phyloP scores from a whole-genome alignment of 2,797 vertebrate genomes.

The Falco novaeseelandiae region DNA sequence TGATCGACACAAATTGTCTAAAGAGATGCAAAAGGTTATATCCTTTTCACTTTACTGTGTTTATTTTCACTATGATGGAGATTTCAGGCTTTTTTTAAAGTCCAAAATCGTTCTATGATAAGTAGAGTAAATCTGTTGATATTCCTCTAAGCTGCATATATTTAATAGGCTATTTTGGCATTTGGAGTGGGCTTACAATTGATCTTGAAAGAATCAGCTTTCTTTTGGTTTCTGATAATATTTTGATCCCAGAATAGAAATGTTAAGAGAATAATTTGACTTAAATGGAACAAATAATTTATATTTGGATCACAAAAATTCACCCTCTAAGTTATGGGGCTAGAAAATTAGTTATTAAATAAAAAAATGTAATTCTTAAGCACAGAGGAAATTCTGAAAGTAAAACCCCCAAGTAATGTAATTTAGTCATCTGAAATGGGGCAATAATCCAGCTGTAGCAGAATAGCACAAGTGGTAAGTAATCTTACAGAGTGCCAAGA shows the following conservation, averaged over 20 bases:
- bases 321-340: not conserved
- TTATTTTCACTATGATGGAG: not conserved
- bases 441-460: not conserved
- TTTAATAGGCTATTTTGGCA: not conserved
- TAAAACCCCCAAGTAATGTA: not conserved
- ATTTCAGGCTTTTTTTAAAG: not conserved
- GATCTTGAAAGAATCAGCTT: not conserved
- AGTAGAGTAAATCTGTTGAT: not conserved
- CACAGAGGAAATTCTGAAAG: not conserved
- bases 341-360: not conserved
- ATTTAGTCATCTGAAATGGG: not conserved
- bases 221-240: not conserved
- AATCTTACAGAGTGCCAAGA: not conserved
- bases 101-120: not conserved
- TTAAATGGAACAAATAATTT: not conserved
- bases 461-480: not conserved
- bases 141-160: not conserved
- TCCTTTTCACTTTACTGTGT: not conserved
- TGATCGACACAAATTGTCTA: not conserved
- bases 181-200: not conserved
- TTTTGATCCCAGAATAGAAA: not conserved
- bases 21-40: not conserved
- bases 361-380: not conserved
- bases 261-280: not conserved
- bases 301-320: not conserved